Evolutionary conservation across 2,113 vertebrate species (phyloP).

Genomic region (Otis tarda): DNA sequence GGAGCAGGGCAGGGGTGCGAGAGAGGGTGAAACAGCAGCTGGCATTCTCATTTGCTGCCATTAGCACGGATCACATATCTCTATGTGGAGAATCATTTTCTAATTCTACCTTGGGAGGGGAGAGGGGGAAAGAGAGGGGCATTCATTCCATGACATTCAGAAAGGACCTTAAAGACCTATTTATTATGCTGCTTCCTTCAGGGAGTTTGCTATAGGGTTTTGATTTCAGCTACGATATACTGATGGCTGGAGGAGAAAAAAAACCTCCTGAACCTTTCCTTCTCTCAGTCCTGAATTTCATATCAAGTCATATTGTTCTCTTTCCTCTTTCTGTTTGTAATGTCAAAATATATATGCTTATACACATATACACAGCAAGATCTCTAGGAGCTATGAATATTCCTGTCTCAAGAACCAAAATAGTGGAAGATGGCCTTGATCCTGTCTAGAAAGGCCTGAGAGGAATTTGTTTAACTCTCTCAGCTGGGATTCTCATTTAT

Average conservation of each 20-base stretch:
- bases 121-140: slow-evolving; percentile 31
- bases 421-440: background rate
- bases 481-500: background rate
- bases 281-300: background rate
- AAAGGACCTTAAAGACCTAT: slow-evolving; percentile 67
- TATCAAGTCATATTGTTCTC: background rate
- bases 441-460: background rate
- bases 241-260: slow-evolving; percentile 36
- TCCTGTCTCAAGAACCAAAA: background rate
- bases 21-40: slow-evolving; percentile 43
- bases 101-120: slow-evolving; percentile 47
- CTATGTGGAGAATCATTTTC: slow-evolving; percentile 34
- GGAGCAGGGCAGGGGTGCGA: slow-evolving; percentile 19
- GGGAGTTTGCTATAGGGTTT: slow-evolving; percentile 61
- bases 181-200: slow-evolving; percentile 64
- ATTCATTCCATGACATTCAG: slow-evolving; percentile 64
- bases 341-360: background rate
- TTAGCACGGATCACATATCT: slow-evolving; percentile 26
- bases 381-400: background rate
- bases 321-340: background rate
- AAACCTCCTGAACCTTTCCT: slow-evolving; percentile 22
- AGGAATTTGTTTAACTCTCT: slow-evolving; percentile 7
- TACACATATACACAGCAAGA: background rate
- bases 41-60: slow-evolving; percentile 53
- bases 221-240: slow-evolving; percentile 69